Evolutionary conservation across 2,888 invertebrate species (phyloP).

Genomic region (Dynastes maya): DNA sequence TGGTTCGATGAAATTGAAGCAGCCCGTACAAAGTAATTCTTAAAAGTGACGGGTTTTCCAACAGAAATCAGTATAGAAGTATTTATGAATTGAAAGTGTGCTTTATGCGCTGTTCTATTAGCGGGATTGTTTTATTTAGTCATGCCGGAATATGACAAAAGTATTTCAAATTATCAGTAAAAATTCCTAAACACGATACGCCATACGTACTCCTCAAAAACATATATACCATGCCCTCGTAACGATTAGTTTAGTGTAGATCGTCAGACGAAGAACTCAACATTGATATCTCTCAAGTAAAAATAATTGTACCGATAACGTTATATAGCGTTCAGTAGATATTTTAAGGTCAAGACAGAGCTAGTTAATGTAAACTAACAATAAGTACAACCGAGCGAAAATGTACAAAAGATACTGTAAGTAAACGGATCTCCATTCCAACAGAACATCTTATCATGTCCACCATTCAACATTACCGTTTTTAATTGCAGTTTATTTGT

Average conservation of each 20-base stretch:
- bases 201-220: neutral
- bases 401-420: slow-evolving; percentile 19
- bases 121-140: slow-evolving; percentile 26
- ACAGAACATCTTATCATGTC: neutral
- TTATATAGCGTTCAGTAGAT: neutral
- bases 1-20: slow-evolving; percentile 4
- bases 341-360: neutral
- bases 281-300: neutral
- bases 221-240: slow-evolving; percentile 12
- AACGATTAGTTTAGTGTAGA: neutral
- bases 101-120: neutral
- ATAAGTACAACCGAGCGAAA: neutral
- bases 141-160: slow-evolving; percentile 2
- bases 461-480: neutral
- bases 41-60: slow-evolving; percentile 19
- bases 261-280: neutral
- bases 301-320: neutral
- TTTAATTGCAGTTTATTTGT: slow-evolving; percentile 5
- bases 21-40: neutral
- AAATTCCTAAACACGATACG: neutral
- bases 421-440: neutral
- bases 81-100: slow-evolving; percentile 30
- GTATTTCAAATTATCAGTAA: slow-evolving; percentile 20
- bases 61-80: neutral
- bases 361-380: too few relatives aligned